Base-by-base conservation (phyloP, 2,797 vertebrate species). In the Sebastes minor region DNA sequence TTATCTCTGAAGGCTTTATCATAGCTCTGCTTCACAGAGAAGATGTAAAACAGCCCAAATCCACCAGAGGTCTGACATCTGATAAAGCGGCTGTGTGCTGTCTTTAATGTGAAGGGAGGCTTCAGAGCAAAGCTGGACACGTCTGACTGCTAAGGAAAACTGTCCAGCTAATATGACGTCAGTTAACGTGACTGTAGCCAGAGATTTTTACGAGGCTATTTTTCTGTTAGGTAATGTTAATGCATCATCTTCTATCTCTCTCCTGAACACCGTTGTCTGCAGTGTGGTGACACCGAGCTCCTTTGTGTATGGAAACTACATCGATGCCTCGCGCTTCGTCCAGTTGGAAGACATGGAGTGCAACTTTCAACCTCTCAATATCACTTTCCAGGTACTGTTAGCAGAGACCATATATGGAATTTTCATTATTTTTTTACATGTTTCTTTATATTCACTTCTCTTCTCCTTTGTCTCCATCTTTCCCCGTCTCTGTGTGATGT, bases 241-340 rank as follows among this genome's bases (percentile, higher is more conserved):
- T 72, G 25, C 35, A n/a, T 71, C 12, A 20, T 67, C 27, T 78
- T 71, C 27, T 2, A 0, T 76, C 23, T 57, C 49, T 53, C 42
- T 57, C 46, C 10, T 60, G 52, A 52, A 65, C 35, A 38, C 30
- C 52, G 22, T 23, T 62, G 18, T 87, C 69, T 81, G 52, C 94
- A 99, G 99, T 68, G 93, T 97, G 91, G 95, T 98, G 57, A 96
- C 95, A 2, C 99, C 99, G 2, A 95, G 91, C 80, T 98, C 98
- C 12, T 99, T 99, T 81, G 94, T 97, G 68, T 99, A 99, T 0
- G 98, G 99, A 13, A 97, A 97, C 91, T 97, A 98, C 76, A 95
- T 98, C 52, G 97, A 98, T 1, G 75, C 87, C 0, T 96, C 97
- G 1, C 97, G 95, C 76, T 98, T 99, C 20, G 76, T 97, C 86